phyloP scores from a whole-genome alignment of 2,888 invertebrate genomes.

The Campoplex nolae region DNA sequence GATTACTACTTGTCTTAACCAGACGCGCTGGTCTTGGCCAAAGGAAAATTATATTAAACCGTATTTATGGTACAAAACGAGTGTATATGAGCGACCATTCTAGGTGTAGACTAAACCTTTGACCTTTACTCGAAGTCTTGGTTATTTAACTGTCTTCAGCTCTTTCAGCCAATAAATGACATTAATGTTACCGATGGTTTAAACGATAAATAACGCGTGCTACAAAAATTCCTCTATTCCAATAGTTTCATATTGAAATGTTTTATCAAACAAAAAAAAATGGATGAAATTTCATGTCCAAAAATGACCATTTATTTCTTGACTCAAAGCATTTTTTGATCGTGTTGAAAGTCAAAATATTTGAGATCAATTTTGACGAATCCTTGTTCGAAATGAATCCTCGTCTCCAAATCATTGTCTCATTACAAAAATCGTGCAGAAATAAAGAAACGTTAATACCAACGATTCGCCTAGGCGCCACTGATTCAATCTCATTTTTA shows the following conservation, averaged over 20 bases:
- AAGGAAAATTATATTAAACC: neutral
- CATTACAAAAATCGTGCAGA: neutral
- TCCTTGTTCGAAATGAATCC: too few species aligned
- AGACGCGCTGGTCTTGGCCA: conserved; percentile 10
- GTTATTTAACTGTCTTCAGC: conserved; percentile 43
- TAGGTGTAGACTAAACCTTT: conserved; percentile 50
- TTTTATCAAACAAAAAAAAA: neutral
- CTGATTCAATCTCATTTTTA: too few species aligned
- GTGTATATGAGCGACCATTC: conserved; percentile 20
- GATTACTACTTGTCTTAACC: conserved; percentile 40
- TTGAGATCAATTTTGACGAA: neutral
- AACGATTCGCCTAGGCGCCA: too few species aligned
- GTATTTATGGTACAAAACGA: conserved; percentile 31
- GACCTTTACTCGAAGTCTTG: conserved; percentile 53
- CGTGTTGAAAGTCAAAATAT: neutral
- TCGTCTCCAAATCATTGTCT: neutral
- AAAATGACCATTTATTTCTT: neutral
- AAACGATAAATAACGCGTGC: neutral
- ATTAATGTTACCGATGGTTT: conserved; percentile 17
- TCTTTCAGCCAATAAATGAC: conserved; percentile 18
- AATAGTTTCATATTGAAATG: neutral
- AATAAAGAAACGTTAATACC: neutral
- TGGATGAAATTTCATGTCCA: too few species aligned
- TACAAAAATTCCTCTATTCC: neutral
- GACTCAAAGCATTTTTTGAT: neutral